Percentiles rank a stretch among this genome's conserved stretches.
Evolutionary conservation across 2,797 vertebrate species (phyloP).

Genomic region (Myotis planiceps): DNA sequence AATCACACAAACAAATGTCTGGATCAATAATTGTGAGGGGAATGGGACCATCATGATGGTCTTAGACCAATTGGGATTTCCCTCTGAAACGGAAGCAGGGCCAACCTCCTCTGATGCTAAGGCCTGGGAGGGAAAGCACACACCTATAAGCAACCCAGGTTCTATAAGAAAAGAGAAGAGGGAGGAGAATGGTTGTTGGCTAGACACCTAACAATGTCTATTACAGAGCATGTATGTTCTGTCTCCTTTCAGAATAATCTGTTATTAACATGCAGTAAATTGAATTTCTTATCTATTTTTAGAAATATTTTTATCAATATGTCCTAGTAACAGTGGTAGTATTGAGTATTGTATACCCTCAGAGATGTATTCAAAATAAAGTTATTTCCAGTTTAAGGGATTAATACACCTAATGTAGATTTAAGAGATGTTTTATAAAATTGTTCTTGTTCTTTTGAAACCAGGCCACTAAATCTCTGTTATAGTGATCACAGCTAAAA

Average conservation of each 20-base stretch:
- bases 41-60: neutral
- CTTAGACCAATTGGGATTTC: neutral
- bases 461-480: constrained; percentile 20
- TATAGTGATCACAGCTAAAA: neutral
- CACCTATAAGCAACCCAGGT: neutral
- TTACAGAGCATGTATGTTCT: neutral
- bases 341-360: neutral
- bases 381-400: neutral
- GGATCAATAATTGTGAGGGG: neutral
- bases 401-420: neutral
- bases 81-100: neutral
- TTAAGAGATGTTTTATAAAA: constrained; percentile 20
- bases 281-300: neutral
- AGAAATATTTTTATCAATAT: neutral
- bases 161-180: neutral
- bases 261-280: neutral
- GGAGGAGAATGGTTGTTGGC: neutral
- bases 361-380: neutral
- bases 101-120: neutral
- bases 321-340: neutral
- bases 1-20: neutral
- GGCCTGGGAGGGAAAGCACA: neutral
- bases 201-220: neutral
- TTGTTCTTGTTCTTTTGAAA: constrained; percentile 46
- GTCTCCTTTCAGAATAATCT: neutral